phyloP scores from a whole-genome alignment of 2,797 vertebrate species.

The Molossus molossus region DNA sequence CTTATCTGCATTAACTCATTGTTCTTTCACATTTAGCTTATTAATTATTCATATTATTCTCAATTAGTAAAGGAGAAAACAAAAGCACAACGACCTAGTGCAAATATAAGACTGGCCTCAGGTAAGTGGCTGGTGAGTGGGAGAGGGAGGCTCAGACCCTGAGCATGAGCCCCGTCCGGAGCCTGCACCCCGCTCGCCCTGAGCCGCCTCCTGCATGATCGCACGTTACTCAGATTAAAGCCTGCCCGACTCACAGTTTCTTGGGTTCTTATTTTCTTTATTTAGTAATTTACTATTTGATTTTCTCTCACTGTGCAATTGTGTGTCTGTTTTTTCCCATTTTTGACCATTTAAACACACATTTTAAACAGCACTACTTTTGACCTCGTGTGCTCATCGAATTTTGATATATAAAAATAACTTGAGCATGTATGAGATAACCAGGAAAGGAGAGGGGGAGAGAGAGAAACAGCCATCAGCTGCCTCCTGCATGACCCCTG shows the following conservation, averaged over 20 bases:
- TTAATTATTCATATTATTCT: not conserved
- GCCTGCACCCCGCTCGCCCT: not conserved
- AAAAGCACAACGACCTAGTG: not conserved
- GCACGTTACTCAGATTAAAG: not conserved
- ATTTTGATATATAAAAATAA: not conserved
- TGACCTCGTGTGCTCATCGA: not conserved
- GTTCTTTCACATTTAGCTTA: not conserved
- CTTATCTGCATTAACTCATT: not conserved
- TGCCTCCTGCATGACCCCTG: too few species aligned
- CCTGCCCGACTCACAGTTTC: not conserved
- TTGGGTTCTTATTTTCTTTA: not conserved
- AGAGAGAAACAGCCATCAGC: too few species aligned
- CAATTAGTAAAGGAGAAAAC: not conserved
- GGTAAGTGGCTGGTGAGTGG: not conserved
- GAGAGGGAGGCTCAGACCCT: not conserved
- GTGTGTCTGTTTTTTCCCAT: not conserved
- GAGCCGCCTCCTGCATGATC: not conserved
- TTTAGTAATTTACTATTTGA: not conserved
- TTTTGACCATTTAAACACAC: not conserved
- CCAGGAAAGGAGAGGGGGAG: too few species aligned
- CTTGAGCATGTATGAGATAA: not conserved
- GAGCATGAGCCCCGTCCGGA: not conserved
- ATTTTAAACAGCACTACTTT: conserved; percentile 10
- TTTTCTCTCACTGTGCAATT: not conserved
- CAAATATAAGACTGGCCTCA: not conserved